These are phyloP conservation scores for Bombus ignitus DNA, from an alignment of 1,140 invertebrate species.

Conservation along the genomic window DNA sequence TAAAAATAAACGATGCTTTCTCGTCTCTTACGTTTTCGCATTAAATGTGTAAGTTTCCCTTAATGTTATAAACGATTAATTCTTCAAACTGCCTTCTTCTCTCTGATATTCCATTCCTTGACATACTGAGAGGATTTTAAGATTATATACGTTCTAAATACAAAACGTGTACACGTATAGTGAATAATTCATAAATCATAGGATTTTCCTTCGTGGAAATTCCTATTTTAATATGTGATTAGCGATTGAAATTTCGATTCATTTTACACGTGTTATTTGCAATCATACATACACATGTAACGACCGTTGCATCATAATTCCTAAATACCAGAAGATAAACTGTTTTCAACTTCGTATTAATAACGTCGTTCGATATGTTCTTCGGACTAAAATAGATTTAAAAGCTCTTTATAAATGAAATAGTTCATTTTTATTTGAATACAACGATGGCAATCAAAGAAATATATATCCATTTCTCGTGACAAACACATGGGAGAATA, in stretches of 20 bases:
- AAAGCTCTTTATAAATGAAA: neutral
- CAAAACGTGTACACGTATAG: too few species aligned
- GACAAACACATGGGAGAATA: too few species aligned
- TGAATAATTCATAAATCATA: neutral
- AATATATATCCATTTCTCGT: neutral
- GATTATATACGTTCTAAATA: neutral
- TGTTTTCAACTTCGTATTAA: too few species aligned
- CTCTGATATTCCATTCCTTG: too few species aligned
- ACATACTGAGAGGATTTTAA: neutral
- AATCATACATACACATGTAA: neutral
- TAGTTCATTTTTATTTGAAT: neutral
- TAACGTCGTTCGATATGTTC: neutral
- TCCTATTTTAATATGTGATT: neutral
- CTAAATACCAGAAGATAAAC: too few species aligned
- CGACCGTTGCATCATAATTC: neutral
- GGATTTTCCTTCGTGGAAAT: neutral
- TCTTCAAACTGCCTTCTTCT: too few species aligned
- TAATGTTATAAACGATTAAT: too few species aligned
- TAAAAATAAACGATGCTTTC: too few species aligned
- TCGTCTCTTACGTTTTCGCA: too few species aligned
- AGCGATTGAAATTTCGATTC: neutral
- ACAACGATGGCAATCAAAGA: neutral
- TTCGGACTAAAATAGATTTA: too few species aligned
- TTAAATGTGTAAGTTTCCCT: too few species aligned
- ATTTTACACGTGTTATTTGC: neutral